Evolutionary conservation across 2,888 invertebrate genomes (phyloP).

Genomic region (Pandemis cinnamomeana): DNA sequence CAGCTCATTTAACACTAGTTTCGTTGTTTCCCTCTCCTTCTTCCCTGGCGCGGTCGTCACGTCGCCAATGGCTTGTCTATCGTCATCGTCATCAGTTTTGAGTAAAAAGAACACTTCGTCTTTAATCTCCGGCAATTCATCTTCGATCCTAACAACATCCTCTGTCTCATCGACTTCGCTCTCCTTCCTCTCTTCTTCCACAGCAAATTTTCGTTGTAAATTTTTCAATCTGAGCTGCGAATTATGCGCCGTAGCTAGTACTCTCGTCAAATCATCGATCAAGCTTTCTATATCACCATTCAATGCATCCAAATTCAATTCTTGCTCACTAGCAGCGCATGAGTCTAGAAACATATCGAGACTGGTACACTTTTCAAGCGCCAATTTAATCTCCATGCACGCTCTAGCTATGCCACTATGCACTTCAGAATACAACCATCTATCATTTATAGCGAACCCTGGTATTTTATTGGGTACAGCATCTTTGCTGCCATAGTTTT

Average conservation of each 20-base stretch:
- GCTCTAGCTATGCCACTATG: slow-evolving; percentile 71
- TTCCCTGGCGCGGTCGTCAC: slow-evolving; percentile 70
- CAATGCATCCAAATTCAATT: slow-evolving; percentile 65
- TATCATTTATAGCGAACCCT: slow-evolving; percentile 62
- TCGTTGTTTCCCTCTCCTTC: slow-evolving; percentile 70
- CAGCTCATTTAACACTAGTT: slow-evolving; percentile 72
- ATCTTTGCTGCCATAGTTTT: slow-evolving; percentile 68
- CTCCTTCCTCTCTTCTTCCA: slow-evolving; percentile 54
- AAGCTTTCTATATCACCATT: slow-evolving; percentile 73
- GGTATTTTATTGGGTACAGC: slow-evolving; percentile 57
- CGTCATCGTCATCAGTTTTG: slow-evolving; percentile 75
- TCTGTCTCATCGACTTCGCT: slow-evolving; percentile 45
- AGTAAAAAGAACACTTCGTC: slow-evolving; percentile 81
- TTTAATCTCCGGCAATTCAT: slow-evolving; percentile 65
- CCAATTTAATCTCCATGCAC: slow-evolving; percentile 70
- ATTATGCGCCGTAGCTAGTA: slow-evolving; percentile 65
- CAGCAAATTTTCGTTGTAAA: slow-evolving; percentile 61
- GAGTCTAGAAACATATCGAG: slow-evolving; percentile 77
- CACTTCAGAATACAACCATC: slow-evolving; percentile 76
- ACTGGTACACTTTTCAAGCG: slow-evolving; percentile 68
- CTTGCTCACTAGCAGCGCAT: slow-evolving; percentile 70
- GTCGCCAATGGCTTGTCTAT: slow-evolving; percentile 53
- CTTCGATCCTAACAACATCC: slow-evolving; percentile 67
- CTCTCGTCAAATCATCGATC: slow-evolving; percentile 69
- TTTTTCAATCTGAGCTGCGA: slow-evolving; percentile 74